Percentiles rank a stretch among this genome's conserved stretches.
Conservation (phyloP, 2,888 invertebrate genomes). For the Pelosia muscerda region DNA sequence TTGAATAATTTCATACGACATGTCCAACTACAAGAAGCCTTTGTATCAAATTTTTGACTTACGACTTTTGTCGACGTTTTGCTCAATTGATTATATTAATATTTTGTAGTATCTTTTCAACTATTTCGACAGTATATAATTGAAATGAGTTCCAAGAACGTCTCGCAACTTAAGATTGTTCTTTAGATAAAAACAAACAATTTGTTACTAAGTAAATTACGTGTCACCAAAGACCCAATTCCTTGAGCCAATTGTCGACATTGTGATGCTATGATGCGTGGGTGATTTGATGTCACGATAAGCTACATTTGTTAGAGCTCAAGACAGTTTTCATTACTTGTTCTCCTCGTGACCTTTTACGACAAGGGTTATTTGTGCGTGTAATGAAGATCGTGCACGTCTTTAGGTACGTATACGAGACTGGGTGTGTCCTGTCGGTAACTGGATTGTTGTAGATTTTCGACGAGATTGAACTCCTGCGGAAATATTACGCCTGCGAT, state of each 20-base stretch:
- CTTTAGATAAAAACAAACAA: constrained; percentile 55
- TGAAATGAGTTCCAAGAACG: constrained; percentile 48
- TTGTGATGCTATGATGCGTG: constrained; percentile 73
- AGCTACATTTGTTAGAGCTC: constrained; percentile 65
- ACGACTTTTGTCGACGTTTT: too few relatives aligned
- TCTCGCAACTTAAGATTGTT: constrained; percentile 28
- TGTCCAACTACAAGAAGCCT: background rate
- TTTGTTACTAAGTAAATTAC: constrained; percentile 63
- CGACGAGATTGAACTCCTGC: constrained; percentile 59
- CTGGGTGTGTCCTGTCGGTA: constrained; percentile 60
- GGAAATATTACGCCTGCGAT: constrained; percentile 60
- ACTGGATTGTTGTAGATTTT: constrained; percentile 66
- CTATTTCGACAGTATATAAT: constrained; percentile 8
- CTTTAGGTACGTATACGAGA: constrained; percentile 49
- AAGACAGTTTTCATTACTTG: constrained; percentile 63
- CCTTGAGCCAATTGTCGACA: constrained; percentile 66
- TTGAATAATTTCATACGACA: background rate
- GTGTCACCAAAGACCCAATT: constrained; percentile 66
- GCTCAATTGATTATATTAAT: background rate
- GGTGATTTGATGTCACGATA: constrained; percentile 70
- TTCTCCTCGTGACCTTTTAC: constrained; percentile 63
- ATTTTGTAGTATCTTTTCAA: background rate
- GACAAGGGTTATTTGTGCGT: constrained; percentile 62
- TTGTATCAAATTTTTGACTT: background rate
- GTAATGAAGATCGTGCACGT: constrained; percentile 69